Conservation (phyloP, 2,888 invertebrate species). For the Megastigmus dorsalis region DNA sequence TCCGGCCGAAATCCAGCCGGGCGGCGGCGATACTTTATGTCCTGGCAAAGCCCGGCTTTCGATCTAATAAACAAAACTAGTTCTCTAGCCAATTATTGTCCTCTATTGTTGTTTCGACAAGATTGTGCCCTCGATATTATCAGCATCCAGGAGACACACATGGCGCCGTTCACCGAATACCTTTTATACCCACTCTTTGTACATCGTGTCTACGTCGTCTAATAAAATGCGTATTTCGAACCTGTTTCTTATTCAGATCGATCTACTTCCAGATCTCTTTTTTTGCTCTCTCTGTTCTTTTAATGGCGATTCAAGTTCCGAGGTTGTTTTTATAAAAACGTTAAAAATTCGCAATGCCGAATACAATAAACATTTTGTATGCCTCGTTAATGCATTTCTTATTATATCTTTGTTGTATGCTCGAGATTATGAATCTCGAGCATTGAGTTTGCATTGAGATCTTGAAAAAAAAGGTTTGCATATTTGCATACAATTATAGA, state of each 20-base stretch:
- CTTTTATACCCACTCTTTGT: not conserved
- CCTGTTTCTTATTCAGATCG: not conserved
- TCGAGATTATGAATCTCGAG: too few relatives aligned
- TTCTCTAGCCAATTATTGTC: not conserved
- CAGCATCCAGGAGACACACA: not conserved
- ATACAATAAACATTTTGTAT: too few relatives aligned
- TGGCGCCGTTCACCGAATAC: not conserved
- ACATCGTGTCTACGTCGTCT: not conserved
- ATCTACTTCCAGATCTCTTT: conserved; percentile 1
- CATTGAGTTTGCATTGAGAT: too few relatives aligned
- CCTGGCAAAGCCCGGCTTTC: not conserved
- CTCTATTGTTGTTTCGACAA: conserved; percentile 26
- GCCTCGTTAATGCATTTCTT: too few relatives aligned
- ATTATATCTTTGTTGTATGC: too few relatives aligned
- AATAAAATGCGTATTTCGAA: not conserved
- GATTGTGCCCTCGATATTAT: conserved; percentile 4
- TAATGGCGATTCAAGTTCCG: not conserved
- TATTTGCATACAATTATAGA: too few relatives aligned
- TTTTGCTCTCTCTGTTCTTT: too few relatives aligned
- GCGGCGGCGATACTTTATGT: too few relatives aligned
- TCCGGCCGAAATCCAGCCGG: not conserved
- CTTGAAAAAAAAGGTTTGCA: too few relatives aligned
- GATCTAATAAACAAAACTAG: conserved; percentile 19
- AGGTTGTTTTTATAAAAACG: not conserved
- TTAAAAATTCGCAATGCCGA: too few relatives aligned